Percentiles rank a stretch among this genome's conserved stretches.
These are phyloP conservation scores for Galleria mellonella DNA, from an alignment of 1,140 invertebrate genomes.

Conservation along the genomic window DNA sequence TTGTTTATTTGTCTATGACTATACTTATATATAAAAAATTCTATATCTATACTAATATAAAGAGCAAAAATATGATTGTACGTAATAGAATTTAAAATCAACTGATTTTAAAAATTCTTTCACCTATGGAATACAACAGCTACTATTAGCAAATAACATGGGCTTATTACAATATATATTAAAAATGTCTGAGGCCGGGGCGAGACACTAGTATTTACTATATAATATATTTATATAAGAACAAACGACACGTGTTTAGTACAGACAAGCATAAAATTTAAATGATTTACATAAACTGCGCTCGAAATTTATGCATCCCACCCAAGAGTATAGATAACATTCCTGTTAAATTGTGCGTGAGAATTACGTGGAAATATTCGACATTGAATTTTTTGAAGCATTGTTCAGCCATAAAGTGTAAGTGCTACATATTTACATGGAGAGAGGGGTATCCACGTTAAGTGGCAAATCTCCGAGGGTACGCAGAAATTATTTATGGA, in stretches of 20 bases:
- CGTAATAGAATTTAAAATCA: no score
- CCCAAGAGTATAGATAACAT: conserved; percentile 30
- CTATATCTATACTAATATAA: no score
- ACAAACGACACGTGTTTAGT: conserved; percentile 10
- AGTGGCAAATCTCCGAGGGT: conserved; percentile 59
- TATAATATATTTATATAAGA: conserved; percentile 13
- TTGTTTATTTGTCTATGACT: no score
- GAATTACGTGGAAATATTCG: conserved; percentile 32
- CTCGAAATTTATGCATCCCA: conserved; percentile 32
- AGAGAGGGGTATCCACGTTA: conserved; percentile 33
- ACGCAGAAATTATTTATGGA: conserved; percentile 69
- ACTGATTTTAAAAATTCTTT: no score
- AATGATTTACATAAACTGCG: conserved; percentile 29
- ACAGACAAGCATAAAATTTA: conserved; percentile 26
- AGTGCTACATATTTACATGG: conserved; percentile 40
- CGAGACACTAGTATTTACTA: conserved; percentile 5
- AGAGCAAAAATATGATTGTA: no score
- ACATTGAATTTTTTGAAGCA: conserved; percentile 14
- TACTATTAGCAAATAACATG: no score
- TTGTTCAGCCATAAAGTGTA: conserved; percentile 11
- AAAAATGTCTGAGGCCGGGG: no score
- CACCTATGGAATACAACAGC: no score
- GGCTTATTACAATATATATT: no score
- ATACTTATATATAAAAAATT: no score
- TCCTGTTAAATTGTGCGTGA: conserved; percentile 48